Conservation (phyloP, 1,140 invertebrate genomes). For the Zaprionus inermis region DNA sequence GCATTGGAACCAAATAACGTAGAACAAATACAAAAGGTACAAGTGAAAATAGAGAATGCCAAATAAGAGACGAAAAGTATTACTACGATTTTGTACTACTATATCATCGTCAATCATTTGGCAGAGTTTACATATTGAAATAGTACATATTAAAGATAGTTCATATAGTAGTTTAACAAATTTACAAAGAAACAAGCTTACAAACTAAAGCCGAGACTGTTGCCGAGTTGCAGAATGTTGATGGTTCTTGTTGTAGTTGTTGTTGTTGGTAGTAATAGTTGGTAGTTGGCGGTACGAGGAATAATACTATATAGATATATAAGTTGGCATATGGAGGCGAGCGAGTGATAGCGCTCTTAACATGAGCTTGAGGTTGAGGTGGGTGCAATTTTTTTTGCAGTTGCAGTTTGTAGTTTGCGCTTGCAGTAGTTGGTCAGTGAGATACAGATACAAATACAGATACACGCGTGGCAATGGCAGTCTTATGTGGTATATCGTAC, state of each 20-base stretch:
- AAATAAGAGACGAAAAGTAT: constrained; percentile 23
- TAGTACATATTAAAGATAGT: constrained; percentile 32
- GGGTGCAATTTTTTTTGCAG: constrained; percentile 47
- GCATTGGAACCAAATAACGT: constrained; percentile 72
- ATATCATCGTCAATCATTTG: constrained; percentile 18
- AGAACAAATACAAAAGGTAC: constrained; percentile 71
- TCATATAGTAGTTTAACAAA: constrained; percentile 50
- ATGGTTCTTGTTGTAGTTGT: constrained; percentile 58
- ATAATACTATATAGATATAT: constrained; percentile 42
- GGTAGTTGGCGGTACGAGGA: constrained; percentile 70
- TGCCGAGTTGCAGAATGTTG: constrained; percentile 71
- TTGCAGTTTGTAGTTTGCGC: constrained; percentile 62
- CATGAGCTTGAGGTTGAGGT: constrained; percentile 57
- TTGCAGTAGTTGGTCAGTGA: constrained; percentile 74
- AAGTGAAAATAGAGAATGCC: constrained; percentile 36
- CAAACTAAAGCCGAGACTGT: constrained; percentile 73
- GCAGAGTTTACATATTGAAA: constrained; percentile 25
- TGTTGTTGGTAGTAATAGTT: constrained; percentile 58
- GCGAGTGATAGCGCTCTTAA: constrained; percentile 38
- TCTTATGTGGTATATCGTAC: constrained; percentile 69
- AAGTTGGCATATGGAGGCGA: constrained; percentile 48
- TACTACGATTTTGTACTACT: background rate
- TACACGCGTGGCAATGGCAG: constrained; percentile 58
- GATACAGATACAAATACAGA: constrained; percentile 64
- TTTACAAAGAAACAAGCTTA: constrained; percentile 70